Conservation (phyloP, 2,888 invertebrate species). For the Teleogryllus oceanicus region DNA sequence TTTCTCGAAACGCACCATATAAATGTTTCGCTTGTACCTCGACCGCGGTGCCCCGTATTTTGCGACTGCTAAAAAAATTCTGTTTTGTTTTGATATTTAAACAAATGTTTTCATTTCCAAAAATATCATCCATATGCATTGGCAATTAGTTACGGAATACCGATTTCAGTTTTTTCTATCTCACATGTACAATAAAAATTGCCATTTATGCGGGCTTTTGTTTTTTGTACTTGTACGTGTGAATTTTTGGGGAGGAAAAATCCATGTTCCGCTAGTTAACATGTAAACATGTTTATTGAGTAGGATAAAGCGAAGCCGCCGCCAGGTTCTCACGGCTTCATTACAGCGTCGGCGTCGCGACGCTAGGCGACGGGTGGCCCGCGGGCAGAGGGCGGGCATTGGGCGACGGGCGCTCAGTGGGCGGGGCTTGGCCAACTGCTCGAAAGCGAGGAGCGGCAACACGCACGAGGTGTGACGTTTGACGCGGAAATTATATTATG, state of each 20-base stretch:
- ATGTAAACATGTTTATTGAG: slow-evolving; percentile 18
- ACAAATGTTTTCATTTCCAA: slow-evolving; percentile 24
- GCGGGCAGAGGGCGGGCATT: too few species aligned
- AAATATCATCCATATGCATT: slow-evolving; percentile 29
- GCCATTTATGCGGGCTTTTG: slow-evolving; percentile 8
- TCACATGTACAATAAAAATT: slow-evolving; percentile 18
- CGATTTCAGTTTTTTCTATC: slow-evolving; percentile 22
- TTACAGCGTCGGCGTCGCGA: neutral
- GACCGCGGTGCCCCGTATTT: slow-evolving; percentile 18
- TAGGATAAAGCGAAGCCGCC: neutral
- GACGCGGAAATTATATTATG: too few species aligned
- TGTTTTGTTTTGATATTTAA: slow-evolving; percentile 18
- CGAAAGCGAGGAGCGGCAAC: too few species aligned
- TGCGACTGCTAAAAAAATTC: slow-evolving; percentile 18
- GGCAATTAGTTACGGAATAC: slow-evolving; percentile 28
- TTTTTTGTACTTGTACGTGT: slow-evolving; percentile 4
- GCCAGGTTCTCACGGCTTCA: neutral
- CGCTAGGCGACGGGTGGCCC: too few species aligned
- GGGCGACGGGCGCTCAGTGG: too few species aligned
- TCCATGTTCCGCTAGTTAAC: slow-evolving; percentile 18
- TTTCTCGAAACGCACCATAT: slow-evolving; percentile 1
- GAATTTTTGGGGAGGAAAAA: slow-evolving; percentile 18
- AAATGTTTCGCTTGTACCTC: slow-evolving; percentile 18
- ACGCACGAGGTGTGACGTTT: too few species aligned
- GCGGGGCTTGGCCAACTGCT: too few species aligned